Percentiles rank a stretch among this genome's conserved stretches.
Evolutionary conservation across 2,888 invertebrate genomes (phyloP).

Genomic region (Hyposoter didymator): DNA sequence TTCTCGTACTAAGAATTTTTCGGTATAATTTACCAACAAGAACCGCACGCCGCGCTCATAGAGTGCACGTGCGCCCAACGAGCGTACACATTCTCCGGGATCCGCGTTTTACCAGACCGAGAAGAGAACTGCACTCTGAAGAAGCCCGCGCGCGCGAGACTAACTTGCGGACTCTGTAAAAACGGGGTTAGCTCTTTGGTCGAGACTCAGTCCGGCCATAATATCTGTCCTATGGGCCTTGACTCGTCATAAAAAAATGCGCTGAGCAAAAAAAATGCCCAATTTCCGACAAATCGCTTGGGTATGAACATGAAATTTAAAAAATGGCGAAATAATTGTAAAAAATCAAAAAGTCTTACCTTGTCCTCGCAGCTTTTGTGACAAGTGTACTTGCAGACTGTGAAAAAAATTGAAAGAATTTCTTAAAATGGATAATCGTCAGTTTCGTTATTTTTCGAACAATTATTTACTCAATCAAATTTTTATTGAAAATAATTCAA

Average conservation of each 20-base stretch:
- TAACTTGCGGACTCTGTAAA: conserved; percentile 32
- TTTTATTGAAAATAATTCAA: no score
- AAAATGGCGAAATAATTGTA: neutral
- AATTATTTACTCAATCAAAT: no score
- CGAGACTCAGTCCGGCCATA: conserved; percentile 31
- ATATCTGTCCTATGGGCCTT: neutral
- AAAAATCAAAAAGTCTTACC: conserved; percentile 85
- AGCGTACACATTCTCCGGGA: conserved; percentile 48
- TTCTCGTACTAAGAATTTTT: conserved; percentile 46
- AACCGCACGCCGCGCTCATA: conserved; percentile 29
- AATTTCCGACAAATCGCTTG: conserved; percentile 11
- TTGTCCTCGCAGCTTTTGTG: conserved; percentile 92
- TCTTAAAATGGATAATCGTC: neutral
- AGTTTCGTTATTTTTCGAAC: neutral
- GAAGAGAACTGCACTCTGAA: conserved; percentile 30
- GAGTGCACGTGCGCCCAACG: conserved; percentile 53
- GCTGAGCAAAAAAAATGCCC: neutral
- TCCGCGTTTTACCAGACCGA: conserved; percentile 29
- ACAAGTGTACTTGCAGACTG: conserved; percentile 93
- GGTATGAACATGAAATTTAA: neutral
- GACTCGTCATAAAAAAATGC: conserved; percentile 29
- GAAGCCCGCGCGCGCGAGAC: conserved; percentile 17
- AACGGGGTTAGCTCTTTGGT: conserved; percentile 59
- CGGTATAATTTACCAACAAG: conserved; percentile 53
- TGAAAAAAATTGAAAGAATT: conserved; percentile 82